These are phyloP conservation scores for Platypus cylindrus DNA, from an alignment of 2,888 invertebrate species.

Conservation along the genomic window DNA sequence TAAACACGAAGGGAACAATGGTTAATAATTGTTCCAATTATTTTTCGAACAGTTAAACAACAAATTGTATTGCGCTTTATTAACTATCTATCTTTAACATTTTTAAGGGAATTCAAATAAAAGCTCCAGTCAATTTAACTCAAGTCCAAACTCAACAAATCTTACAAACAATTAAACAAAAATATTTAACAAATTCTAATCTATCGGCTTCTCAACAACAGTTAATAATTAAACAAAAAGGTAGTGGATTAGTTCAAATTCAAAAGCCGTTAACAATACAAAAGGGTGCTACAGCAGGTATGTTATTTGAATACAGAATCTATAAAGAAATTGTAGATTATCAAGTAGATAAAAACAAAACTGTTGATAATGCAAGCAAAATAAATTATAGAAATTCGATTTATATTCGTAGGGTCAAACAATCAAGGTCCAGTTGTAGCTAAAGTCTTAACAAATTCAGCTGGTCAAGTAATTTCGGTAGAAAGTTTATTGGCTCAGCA, in stretches of 20 bases:
- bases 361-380: too few species aligned
- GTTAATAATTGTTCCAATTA: too few species aligned
- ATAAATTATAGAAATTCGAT: too few species aligned
- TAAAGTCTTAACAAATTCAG: slow-evolving; percentile 58
- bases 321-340: background rate
- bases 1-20: too few species aligned
- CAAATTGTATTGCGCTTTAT: too few species aligned
- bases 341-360: too few species aligned
- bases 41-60: too few species aligned
- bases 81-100: too few species aligned
- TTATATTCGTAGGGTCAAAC: slow-evolving; percentile 21
- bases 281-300: slow-evolving; percentile 11
- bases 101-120: slow-evolving; percentile 24
- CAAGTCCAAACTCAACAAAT: slow-evolving; percentile 37
- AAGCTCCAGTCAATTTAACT: slow-evolving; percentile 27
- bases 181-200: slow-evolving; percentile 31
- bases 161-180: slow-evolving; percentile 34
- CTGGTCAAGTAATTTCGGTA: slow-evolving; percentile 46
- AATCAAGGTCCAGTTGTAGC: slow-evolving; percentile 50
- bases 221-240: slow-evolving; percentile 40
- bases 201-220: slow-evolving; percentile 30
- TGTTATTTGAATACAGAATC: background rate
- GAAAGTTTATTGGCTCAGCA: slow-evolving; percentile 46
- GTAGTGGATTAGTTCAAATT: slow-evolving; percentile 21
- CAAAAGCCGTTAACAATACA: slow-evolving; percentile 18